phyloP scores from a whole-genome alignment of 2,797 vertebrate species.

The Anguilla obscura region DNA sequence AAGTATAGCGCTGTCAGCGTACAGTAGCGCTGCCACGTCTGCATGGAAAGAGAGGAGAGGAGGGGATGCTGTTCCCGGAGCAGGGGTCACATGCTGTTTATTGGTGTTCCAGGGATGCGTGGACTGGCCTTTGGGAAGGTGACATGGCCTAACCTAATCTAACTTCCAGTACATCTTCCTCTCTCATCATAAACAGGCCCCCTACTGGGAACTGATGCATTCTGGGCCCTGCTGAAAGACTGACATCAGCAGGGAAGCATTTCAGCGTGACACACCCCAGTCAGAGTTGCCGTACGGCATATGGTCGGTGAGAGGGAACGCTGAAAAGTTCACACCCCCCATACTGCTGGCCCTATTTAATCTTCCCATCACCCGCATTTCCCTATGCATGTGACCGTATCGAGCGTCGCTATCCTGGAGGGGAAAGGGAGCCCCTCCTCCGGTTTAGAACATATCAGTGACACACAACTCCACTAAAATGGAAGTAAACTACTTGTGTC shows the following conservation, averaged over 20 bases:
- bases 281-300: background rate
- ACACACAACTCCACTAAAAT: background rate
- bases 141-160: background rate
- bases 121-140: background rate
- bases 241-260: constrained; percentile 2
- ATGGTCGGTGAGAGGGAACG: background rate
- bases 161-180: background rate
- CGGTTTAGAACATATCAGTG: background rate
- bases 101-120: background rate
- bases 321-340: background rate
- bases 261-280: constrained; percentile 17
- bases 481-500: background rate
- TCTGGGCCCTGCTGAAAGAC: background rate
- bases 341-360: background rate
- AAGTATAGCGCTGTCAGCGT: constrained; percentile 48
- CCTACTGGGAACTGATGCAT: background rate
- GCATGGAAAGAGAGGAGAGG: constrained; percentile 36
- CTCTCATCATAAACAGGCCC: background rate
- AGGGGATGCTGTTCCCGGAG: constrained; percentile 37
- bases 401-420: background rate
- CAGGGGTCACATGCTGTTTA: background rate
- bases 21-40: constrained; percentile 30
- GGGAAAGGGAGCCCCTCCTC: background rate
- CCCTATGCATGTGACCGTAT: background rate
- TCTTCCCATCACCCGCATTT: background rate